These are phyloP conservation scores for Drosophila azteca DNA, from an alignment of 1,140 invertebrate genomes.

Conservation along the genomic window DNA sequence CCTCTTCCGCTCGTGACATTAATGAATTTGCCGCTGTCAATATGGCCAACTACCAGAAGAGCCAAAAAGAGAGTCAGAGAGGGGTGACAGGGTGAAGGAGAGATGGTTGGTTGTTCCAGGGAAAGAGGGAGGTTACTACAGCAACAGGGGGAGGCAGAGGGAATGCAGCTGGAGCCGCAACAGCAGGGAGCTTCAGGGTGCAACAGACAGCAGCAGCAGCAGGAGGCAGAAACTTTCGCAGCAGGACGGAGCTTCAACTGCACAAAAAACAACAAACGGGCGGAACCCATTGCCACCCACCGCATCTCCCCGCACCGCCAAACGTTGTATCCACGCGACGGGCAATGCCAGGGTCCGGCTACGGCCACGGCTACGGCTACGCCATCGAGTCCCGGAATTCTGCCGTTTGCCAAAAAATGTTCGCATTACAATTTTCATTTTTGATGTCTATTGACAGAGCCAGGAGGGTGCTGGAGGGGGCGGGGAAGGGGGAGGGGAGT, in stretches of 20 bases:
- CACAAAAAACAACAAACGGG: conserved; percentile 73
- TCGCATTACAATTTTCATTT: conserved; percentile 82
- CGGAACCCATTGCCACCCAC: conserved; percentile 37
- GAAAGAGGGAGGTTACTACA: not conserved
- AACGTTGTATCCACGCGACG: conserved; percentile 63
- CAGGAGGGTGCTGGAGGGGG: conserved; percentile 20
- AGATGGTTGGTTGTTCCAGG: too few species aligned
- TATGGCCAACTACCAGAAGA: conserved; percentile 60
- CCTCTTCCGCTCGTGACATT: conserved; percentile 59
- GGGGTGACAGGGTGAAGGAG: too few species aligned
- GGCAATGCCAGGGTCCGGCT: conserved; percentile 52
- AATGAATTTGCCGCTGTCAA: conserved; percentile 82
- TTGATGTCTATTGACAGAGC: conserved; percentile 79
- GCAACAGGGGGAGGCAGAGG: not conserved
- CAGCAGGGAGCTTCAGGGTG: not conserved
- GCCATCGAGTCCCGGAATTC: not conserved
- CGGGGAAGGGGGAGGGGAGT: not conserved
- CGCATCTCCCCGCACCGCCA: conserved; percentile 9
- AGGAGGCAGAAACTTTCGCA: not conserved
- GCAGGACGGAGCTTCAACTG: not conserved
- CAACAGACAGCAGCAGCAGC: too few species aligned
- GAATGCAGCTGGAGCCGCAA: not conserved
- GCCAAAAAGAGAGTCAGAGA: not conserved
- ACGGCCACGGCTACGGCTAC: too few species aligned
- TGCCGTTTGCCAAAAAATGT: conserved; percentile 65